A percentile compares a stretch with the other conserved stretches of the same genome.
phyloP scores from a whole-genome alignment of 2,888 invertebrate species.

The Drosophila formosana region DNA sequence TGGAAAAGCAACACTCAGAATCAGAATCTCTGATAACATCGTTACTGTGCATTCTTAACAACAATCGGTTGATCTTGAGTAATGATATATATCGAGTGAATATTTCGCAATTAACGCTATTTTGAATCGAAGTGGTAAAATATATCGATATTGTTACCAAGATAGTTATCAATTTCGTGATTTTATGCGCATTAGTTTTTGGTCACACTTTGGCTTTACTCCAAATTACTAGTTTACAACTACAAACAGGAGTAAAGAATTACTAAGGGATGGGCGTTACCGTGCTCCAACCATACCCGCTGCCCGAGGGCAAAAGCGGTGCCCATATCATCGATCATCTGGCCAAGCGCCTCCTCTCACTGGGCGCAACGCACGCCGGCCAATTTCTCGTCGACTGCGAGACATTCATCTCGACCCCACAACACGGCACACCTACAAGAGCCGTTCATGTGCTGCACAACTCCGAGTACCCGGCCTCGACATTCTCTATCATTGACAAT shows the following conservation, averaged over 20 bases:
- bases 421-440: constrained; percentile 88
- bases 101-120: too few species aligned
- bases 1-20: too few species aligned
- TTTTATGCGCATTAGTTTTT: neutral
- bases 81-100: too few species aligned
- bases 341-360: constrained; percentile 92
- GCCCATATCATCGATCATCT: constrained; percentile 94
- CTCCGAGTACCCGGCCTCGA: constrained; percentile 97
- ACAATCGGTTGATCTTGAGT: too few species aligned
- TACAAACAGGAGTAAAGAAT: neutral
- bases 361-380: constrained; percentile 94
- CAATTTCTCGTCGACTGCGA: constrained; percentile 98
- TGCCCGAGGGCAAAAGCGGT: constrained; percentile 95
- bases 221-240: neutral
- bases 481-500: constrained; percentile 95
- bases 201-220: neutral
- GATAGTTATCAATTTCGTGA: neutral
- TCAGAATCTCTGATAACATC: too few species aligned
- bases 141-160: neutral
- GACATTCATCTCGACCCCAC: constrained; percentile 92
- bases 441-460: constrained; percentile 97
- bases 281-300: constrained; percentile 92
- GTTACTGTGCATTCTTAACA: too few species aligned
- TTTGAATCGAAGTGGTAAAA: neutral
- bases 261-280: constrained; percentile 80